Evolutionary conservation across 2,888 invertebrate genomes (phyloP).

Genomic region (Notodonta ziczac): DNA sequence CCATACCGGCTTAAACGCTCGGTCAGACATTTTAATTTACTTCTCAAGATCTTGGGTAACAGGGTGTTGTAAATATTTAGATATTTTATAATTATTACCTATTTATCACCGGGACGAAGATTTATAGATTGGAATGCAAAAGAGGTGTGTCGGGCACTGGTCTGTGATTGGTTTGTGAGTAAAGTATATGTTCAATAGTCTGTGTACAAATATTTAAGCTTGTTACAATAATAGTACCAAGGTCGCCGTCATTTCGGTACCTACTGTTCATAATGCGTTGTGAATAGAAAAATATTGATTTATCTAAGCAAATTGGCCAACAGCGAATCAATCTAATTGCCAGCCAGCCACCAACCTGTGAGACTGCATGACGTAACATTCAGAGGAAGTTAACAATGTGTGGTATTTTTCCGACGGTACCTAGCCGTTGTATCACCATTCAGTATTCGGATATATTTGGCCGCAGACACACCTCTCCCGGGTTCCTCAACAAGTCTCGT

Average conservation of each 20-base stretch:
- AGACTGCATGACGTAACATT: slow-evolving; percentile 42
- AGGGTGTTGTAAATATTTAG: background rate
- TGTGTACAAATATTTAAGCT: background rate
- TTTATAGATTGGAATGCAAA: background rate
- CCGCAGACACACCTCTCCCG: slow-evolving; percentile 42
- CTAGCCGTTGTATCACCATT: slow-evolving; percentile 20
- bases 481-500: slow-evolving; percentile 11
- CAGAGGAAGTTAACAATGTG: slow-evolving; percentile 23
- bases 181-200: too few species aligned
- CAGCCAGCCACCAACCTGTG: slow-evolving; percentile 17
- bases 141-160: too few species aligned
- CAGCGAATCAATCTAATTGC: background rate
- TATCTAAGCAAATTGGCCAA: background rate
- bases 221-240: background rate
- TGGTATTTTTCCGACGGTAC: slow-evolving; percentile 51
- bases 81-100: too few species aligned
- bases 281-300: background rate
- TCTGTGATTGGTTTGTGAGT: too few species aligned
- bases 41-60: background rate
- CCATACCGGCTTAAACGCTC: background rate
- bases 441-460: slow-evolving; percentile 55
- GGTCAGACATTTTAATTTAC: background rate
- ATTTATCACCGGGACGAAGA: too few species aligned
- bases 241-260: background rate
- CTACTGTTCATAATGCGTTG: background rate